Conservation (phyloP, 2,113 vertebrate species). For the Nothocercus julius region DNA sequence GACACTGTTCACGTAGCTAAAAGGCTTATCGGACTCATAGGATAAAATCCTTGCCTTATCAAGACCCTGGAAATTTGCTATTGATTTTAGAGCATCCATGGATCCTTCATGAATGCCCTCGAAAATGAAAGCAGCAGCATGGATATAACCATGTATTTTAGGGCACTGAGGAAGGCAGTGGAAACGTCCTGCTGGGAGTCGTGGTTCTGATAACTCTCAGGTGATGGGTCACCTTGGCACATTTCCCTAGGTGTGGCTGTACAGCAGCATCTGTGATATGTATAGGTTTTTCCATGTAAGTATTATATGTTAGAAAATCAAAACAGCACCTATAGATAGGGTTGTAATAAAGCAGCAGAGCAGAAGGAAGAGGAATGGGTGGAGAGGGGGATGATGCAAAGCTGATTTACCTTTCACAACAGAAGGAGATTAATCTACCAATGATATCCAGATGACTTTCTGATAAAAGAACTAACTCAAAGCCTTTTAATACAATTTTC, state of each 20-base stretch:
- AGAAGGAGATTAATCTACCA: not conserved
- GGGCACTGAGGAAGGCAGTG: not conserved
- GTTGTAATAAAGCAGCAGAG: not conserved
- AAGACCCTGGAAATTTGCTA: not conserved
- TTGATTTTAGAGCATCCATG: not conserved
- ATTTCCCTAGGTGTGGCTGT: not conserved
- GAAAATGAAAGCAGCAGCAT: not conserved
- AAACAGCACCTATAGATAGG: not conserved
- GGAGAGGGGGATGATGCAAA: not conserved
- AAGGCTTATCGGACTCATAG: not conserved
- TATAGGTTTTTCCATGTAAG: not conserved
- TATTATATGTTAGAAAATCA: not conserved
- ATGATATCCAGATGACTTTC: not conserved
- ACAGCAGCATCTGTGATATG: not conserved
- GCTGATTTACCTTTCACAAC: not conserved
- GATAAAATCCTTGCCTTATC: not conserved
- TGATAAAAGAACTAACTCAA: not conserved
- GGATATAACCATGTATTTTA: not conserved
- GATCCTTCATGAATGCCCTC: not conserved
- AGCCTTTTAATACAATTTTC: not conserved
- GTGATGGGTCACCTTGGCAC: not conserved
- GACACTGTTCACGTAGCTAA: not conserved
- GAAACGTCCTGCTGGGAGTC: not conserved
- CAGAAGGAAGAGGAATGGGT: not conserved
- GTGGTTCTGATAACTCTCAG: not conserved